A percentile compares a stretch with the other conserved stretches of the same genome.
Conservation (phyloP, 2,113 vertebrate genomes). For the Thamnaconus septentrionalis region DNA sequence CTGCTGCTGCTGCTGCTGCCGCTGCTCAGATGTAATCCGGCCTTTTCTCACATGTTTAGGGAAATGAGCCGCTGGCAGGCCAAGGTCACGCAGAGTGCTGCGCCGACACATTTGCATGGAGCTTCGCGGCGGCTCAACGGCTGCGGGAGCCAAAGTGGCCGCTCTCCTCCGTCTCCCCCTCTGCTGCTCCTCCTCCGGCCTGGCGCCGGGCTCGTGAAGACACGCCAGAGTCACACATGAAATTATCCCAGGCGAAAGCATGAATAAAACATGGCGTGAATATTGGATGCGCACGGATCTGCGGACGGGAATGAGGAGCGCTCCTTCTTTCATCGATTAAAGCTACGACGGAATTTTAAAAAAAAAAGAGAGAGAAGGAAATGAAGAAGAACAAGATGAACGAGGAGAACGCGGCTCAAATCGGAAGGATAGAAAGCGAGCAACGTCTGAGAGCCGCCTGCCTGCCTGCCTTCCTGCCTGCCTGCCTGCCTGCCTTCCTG, state of each 20-base stretch:
- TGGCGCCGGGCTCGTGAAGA: background rate
- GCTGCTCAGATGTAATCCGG: constrained; percentile 29
- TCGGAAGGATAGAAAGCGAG: too few species aligned
- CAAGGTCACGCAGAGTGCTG: constrained; percentile 61
- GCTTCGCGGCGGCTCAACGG: constrained; percentile 24
- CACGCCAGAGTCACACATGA: constrained; percentile 13
- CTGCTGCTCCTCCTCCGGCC: background rate
- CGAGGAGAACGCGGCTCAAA: too few species aligned
- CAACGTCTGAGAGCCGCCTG: too few species aligned
- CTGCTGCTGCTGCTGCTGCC: constrained; percentile 2
- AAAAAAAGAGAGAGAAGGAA: too few species aligned
- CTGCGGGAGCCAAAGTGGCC: constrained; percentile 23
- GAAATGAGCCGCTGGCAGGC: constrained; percentile 66
- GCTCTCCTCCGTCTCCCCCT: background rate
- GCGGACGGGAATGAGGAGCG: too few species aligned
- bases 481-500: too few species aligned
- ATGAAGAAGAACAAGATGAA: too few species aligned
- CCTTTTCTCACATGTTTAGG: constrained; percentile 51
- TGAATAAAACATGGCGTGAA: constrained; percentile 6
- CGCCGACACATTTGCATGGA: constrained; percentile 66
- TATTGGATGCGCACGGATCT: too few species aligned
- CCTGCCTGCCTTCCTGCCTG: too few species aligned
- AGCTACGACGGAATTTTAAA: too few species aligned
- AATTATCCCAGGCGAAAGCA: background rate
- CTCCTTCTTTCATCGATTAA: too few species aligned